Percentiles rank a stretch among this genome's conserved stretches.
Evolutionary conservation across 2,113 vertebrate genomes (phyloP).

Genomic region (Numenius arquata): DNA sequence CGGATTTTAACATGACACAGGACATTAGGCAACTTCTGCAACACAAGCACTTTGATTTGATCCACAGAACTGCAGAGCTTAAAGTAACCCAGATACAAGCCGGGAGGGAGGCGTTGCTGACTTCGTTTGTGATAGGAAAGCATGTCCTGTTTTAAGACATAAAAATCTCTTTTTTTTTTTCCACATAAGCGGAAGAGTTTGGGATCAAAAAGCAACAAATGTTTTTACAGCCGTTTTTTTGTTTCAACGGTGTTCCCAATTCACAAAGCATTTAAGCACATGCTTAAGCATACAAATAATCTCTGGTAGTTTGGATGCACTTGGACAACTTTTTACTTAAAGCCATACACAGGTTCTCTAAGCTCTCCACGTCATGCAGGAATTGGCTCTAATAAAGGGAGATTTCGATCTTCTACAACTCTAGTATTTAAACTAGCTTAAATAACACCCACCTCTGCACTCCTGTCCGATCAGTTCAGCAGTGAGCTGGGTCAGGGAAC

Average conservation of each 20-base stretch:
- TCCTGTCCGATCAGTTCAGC: background rate
- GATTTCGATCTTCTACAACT: background rate
- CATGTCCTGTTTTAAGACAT: constrained; percentile 80
- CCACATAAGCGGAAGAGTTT: background rate
- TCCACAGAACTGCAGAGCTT: constrained; percentile 98
- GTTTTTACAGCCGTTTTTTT: background rate
- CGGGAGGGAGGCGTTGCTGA: constrained; percentile 83
- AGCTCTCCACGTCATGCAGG: background rate
- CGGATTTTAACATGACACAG: constrained; percentile 89
- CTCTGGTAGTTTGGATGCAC: background rate
- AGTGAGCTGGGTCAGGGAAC: background rate
- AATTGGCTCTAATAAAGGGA: background rate
- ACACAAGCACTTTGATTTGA: constrained; percentile 94
- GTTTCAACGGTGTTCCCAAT: background rate
- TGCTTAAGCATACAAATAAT: constrained; percentile 1
- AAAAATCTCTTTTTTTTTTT: background rate
- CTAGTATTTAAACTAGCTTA: background rate
- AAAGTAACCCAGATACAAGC: constrained; percentile 92
- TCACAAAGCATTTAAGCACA: background rate
- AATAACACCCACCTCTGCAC: background rate
- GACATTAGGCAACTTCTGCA: constrained; percentile 89
- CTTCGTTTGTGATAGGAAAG: constrained; percentile 90
- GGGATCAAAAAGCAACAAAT: constrained; percentile 5
- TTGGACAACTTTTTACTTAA: background rate
- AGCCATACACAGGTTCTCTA: background rate